These are phyloP conservation scores for Digitonthophagus gazella DNA, from an alignment of 2,888 invertebrate species.

Conservation along the genomic window DNA sequence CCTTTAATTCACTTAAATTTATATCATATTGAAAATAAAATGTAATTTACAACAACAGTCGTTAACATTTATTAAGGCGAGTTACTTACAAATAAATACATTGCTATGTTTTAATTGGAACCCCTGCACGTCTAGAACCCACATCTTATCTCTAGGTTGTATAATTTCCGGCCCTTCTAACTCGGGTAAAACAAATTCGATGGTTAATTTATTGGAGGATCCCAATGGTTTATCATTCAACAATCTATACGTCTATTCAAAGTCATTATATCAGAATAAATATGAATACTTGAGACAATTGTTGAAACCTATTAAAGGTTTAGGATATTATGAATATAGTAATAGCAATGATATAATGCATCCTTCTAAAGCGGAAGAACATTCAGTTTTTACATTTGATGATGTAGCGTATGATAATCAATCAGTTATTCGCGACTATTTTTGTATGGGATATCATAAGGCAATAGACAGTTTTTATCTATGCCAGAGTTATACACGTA, in stretches of 20 bases:
- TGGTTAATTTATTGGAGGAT: conserved; percentile 40
- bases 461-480: conserved; percentile 43
- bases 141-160: too few relatives aligned
- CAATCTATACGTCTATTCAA: conserved; percentile 45
- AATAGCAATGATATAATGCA: conserved; percentile 33
- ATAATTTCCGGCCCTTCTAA: conserved; percentile 43
- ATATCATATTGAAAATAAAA: too few relatives aligned
- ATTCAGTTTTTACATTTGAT: conserved; percentile 46
- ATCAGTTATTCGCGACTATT: conserved; percentile 38
- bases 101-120: too few relatives aligned
- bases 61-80: too few relatives aligned
- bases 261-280: conserved; percentile 39
- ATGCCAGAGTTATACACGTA: conserved; percentile 42
- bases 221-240: conserved; percentile 43
- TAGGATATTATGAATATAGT: conserved; percentile 34
- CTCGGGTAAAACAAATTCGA: conserved; percentile 45
- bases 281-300: conserved; percentile 37
- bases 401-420: conserved; percentile 44
- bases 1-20: too few relatives aligned
- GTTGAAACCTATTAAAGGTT: conserved; percentile 31
- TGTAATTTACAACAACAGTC: too few relatives aligned
- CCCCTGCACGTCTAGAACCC: too few relatives aligned
- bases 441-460: conserved; percentile 42
- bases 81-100: too few relatives aligned
- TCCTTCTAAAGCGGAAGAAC: conserved; percentile 34